Evolutionary conservation across 23 tunicate species (phyloP).

Genomic region (Oikopleura albicans): DNA sequence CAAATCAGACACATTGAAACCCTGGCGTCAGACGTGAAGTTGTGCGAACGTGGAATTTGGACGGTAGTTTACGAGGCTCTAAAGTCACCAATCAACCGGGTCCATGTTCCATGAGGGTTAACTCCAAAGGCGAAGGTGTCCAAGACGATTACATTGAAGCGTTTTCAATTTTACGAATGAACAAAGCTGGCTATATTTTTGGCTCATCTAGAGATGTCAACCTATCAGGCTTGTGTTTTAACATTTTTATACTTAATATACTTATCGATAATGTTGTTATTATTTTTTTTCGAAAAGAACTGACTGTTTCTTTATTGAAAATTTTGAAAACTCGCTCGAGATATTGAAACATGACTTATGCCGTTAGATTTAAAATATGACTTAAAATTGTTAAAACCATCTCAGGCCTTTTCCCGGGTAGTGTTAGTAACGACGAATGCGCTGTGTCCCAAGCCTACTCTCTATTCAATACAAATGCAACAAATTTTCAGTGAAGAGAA

Average conservation of each 20-base stretch:
- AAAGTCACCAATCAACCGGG: not conserved
- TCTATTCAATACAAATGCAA: not conserved
- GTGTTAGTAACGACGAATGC: not conserved
- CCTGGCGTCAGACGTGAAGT: not conserved
- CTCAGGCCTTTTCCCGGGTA: too few relatives aligned
- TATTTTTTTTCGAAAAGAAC: too few relatives aligned
- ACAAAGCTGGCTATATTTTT: not conserved
- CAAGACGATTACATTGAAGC: not conserved
- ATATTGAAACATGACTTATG: too few relatives aligned
- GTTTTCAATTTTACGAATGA: not conserved
- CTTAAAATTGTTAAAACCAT: too few relatives aligned
- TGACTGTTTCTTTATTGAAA: too few relatives aligned
- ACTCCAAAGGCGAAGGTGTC: not conserved
- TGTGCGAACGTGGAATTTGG: not conserved
- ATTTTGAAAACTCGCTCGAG: too few relatives aligned
- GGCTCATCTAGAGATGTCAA: not conserved
- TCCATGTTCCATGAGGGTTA: not conserved
- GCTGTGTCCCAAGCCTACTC: not conserved
- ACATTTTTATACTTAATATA: too few relatives aligned
- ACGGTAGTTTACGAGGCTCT: not conserved
- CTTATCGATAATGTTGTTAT: too few relatives aligned
- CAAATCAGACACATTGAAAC: too few relatives aligned
- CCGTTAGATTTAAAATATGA: too few relatives aligned
- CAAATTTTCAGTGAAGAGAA: too few relatives aligned
- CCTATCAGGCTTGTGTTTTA: too few relatives aligned